Evolutionary conservation across 2,797 vertebrate species (phyloP).

Genomic region (Mus spretus): DNA sequence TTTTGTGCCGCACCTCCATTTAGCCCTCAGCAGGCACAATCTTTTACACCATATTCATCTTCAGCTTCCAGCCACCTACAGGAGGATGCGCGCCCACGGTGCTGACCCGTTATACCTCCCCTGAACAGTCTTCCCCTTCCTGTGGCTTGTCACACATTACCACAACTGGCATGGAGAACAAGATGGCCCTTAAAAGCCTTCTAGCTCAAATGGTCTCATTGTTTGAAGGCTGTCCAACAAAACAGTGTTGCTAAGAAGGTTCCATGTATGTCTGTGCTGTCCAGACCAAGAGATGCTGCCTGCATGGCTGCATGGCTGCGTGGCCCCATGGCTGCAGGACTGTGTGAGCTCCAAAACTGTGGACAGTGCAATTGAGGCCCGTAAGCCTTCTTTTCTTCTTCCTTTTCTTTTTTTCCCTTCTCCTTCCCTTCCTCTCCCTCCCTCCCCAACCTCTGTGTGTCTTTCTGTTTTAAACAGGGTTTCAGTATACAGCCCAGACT

Average conservation of each 20-base stretch:
- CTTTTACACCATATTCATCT: not conserved
- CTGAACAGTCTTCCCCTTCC: not conserved
- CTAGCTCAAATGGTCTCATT: not conserved
- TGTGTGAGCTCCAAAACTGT: not conserved
- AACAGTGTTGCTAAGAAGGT: too few relatives aligned
- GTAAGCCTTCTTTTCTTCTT: not conserved
- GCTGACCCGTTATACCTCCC: not conserved
- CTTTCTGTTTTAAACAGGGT: not conserved
- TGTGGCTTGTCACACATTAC: not conserved
- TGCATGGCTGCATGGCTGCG: too few relatives aligned
- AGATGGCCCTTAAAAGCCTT: not conserved
- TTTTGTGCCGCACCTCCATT: not conserved
- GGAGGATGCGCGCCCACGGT: not conserved
- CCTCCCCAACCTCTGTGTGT: too few relatives aligned
- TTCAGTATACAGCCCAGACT: not conserved
- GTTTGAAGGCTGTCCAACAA: not conserved
- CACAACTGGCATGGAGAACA: not conserved
- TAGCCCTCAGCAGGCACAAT: not conserved
- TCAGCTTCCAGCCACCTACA: not conserved
- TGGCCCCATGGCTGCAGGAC: not conserved
- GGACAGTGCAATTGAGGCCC: not conserved
- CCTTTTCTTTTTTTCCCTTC: not conserved
- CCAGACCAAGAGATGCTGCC: not conserved
- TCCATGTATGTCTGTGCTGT: not conserved
- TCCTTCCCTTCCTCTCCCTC: too few relatives aligned